phyloP scores from a whole-genome alignment of 1,140 invertebrate genomes.

The Lasaia peninsularis region DNA sequence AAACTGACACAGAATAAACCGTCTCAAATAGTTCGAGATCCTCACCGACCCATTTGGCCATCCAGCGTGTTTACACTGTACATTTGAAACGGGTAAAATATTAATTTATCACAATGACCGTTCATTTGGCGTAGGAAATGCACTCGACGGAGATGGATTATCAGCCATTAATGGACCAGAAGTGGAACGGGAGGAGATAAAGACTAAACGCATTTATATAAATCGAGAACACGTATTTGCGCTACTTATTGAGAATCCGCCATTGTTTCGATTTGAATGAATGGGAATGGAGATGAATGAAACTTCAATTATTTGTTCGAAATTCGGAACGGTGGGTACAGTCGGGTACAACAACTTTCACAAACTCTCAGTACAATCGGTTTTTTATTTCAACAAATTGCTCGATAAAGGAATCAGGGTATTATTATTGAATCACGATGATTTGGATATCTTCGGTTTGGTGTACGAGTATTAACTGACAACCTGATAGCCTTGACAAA shows the following conservation, averaged over 20 bases:
- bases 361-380: neutral
- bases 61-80: neutral
- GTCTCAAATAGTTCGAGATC: neutral
- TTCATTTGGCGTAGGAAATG: slow-evolving; percentile 25
- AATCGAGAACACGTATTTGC: slow-evolving; percentile 11
- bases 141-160: slow-evolving; percentile 30
- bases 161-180: slow-evolving; percentile 29
- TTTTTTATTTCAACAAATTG: neutral
- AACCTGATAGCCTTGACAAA: no score
- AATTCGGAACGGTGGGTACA: neutral
- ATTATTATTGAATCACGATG: no score
- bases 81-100: slow-evolving; percentile 16
- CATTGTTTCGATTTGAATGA: slow-evolving; percentile 6
- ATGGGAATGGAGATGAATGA: slow-evolving; percentile 9
- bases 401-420: neutral
- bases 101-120: slow-evolving; percentile 25
- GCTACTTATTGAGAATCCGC: slow-evolving; percentile 6
- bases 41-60: neutral
- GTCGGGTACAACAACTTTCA: neutral
- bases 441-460: no score
- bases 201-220: slow-evolving; percentile 17
- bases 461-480: no score
- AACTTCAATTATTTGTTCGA: slow-evolving; percentile 1
- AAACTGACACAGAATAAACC: neutral
- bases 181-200: slow-evolving; percentile 5